These are phyloP conservation scores for Cheumatopsyche charites DNA, from an alignment of 1,140 invertebrate species.

Conservation along the genomic window DNA sequence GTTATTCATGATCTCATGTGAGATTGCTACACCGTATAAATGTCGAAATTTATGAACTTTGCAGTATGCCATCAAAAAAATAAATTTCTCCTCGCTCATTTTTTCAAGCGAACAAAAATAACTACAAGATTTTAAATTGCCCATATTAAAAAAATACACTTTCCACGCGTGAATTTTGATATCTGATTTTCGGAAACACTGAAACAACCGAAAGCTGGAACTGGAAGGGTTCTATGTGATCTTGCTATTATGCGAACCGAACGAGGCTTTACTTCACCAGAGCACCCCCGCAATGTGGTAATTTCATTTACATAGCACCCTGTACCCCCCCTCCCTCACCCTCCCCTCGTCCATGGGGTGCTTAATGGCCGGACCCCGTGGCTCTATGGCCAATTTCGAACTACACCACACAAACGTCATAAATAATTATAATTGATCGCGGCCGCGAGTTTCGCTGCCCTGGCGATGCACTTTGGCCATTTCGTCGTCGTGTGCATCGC, in stretches of 20 bases:
- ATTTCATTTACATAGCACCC: conserved; percentile 46
- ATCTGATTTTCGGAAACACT: conserved; percentile 9
- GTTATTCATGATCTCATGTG: too few relatives aligned
- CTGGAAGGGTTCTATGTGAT: conserved; percentile 40
- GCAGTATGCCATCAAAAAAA: too few relatives aligned
- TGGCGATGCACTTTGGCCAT: neutral
- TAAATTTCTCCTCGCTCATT: too few relatives aligned
- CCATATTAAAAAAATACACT: neutral
- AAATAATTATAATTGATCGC: conserved; percentile 34
- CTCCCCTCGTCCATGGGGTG: neutral
- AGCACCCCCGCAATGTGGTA: conserved; percentile 32
- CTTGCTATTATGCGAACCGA: conserved; percentile 36
- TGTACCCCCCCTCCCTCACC: conserved; percentile 17
- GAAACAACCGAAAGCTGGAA: conserved; percentile 25
- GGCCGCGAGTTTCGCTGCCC: neutral
- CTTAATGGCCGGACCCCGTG: conserved; percentile 41
- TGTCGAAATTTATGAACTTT: too few relatives aligned
- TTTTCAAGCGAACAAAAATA: too few relatives aligned
- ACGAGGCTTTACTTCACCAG: conserved; percentile 37
- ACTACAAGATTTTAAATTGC: too few relatives aligned
- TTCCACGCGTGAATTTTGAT: neutral
- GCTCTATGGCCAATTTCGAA: conserved; percentile 36
- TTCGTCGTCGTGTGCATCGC: neutral
- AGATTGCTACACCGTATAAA: too few relatives aligned
- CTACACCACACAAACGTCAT: conserved; percentile 29